Conservation (phyloP, 2,797 vertebrate genomes). For the Sternarchorhynchus goeldii region DNA sequence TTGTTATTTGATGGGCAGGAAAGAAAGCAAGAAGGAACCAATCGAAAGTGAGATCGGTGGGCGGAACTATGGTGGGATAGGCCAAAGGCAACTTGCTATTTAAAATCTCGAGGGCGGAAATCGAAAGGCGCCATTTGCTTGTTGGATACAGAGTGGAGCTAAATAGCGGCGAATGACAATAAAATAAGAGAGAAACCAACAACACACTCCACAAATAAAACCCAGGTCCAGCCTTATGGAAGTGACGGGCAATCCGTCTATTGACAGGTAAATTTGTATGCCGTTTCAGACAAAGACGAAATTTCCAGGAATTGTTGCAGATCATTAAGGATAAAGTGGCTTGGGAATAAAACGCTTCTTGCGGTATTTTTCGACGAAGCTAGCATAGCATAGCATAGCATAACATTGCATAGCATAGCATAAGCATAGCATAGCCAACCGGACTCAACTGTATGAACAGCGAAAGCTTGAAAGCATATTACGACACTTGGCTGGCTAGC, state of each 20-base stretch:
- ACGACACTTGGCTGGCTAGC: neutral
- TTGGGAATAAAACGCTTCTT: neutral
- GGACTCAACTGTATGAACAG: neutral
- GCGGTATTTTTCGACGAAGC: neutral
- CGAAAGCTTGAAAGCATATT: too few species aligned
- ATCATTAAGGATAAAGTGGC: constrained; percentile 27
- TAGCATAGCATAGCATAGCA: neutral
- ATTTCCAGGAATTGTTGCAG: neutral
- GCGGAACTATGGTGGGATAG: constrained; percentile 60
- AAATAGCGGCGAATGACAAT: constrained; percentile 35
- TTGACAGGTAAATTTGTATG: constrained; percentile 73
- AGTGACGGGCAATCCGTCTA: constrained; percentile 75
- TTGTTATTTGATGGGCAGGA: constrained; percentile 44
- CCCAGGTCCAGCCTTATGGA: constrained; percentile 75
- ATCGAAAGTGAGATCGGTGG: constrained; percentile 33
- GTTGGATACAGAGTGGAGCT: constrained; percentile 66
- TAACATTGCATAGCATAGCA: neutral
- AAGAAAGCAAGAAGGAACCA: constrained; percentile 36
- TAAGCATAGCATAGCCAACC: constrained; percentile 1
- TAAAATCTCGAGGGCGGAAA: constrained; percentile 84
- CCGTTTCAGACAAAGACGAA: neutral
- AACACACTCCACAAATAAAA: constrained; percentile 35
- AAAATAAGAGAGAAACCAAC: constrained; percentile 46
- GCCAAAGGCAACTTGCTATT: constrained; percentile 49
- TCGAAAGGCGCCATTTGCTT: constrained; percentile 89